These are phyloP conservation scores for Drosophila anceps DNA, from an alignment of 2,888 invertebrate species.

Conservation along the genomic window DNA sequence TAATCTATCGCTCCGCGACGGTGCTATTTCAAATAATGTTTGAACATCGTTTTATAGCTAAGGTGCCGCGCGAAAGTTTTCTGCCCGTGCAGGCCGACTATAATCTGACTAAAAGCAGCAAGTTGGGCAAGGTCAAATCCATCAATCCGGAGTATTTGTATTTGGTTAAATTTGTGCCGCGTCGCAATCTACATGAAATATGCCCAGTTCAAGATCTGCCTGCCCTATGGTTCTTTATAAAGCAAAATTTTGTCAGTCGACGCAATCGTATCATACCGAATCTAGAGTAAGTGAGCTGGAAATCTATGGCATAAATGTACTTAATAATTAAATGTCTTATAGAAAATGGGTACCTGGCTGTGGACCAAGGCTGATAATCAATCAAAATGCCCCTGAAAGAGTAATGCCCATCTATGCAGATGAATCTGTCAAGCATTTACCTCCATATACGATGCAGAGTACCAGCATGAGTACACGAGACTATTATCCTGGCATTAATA, in stretches of 20 bases:
- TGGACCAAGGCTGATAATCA: slow-evolving; percentile 88
- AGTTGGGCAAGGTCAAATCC: slow-evolving; percentile 74
- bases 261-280: slow-evolving; percentile 89
- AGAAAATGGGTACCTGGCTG: slow-evolving; percentile 91
- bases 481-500: slow-evolving; percentile 87
- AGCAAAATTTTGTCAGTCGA: slow-evolving; percentile 88
- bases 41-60: slow-evolving; percentile 87
- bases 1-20: slow-evolving; percentile 87
- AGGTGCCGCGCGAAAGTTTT: slow-evolving; percentile 88
- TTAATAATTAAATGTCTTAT: background rate
- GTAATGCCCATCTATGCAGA: slow-evolving; percentile 53
- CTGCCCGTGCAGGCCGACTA: slow-evolving; percentile 87
- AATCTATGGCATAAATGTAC: background rate
- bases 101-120: slow-evolving; percentile 69
- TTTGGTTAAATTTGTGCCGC: slow-evolving; percentile 89
- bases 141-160: slow-evolving; percentile 87
- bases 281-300: slow-evolving; percentile 88
- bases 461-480: slow-evolving; percentile 75
- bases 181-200: slow-evolving; percentile 86
- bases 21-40: slow-evolving; percentile 90
- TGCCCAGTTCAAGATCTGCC: slow-evolving; percentile 87
- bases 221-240: slow-evolving; percentile 90
- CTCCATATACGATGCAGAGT: slow-evolving; percentile 76
- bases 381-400: slow-evolving; percentile 39
- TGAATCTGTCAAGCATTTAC: slow-evolving; percentile 64